phyloP scores from a whole-genome alignment of 2,113 vertebrate species.

The Poecile atricapillus region DNA sequence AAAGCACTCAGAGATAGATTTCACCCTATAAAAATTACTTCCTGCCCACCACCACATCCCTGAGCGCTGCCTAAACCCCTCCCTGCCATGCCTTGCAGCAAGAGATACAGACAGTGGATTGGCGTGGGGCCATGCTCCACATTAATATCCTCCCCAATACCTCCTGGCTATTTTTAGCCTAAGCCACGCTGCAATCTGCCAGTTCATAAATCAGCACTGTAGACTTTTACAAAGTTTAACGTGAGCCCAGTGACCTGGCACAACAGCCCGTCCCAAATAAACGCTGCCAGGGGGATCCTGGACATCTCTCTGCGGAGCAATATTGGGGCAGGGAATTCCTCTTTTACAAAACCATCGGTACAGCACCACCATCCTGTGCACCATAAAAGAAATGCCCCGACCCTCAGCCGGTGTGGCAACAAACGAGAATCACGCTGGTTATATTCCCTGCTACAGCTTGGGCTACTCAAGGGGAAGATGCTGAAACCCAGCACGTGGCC shows the following conservation, averaged over 20 bases:
- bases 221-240: background rate
- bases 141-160: background rate
- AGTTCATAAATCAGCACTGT: slow-evolving; percentile 39
- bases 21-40: background rate
- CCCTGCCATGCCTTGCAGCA: background rate
- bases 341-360: background rate
- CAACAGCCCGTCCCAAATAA: background rate
- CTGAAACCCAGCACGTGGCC: background rate
- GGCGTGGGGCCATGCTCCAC: background rate
- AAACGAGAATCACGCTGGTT: background rate
- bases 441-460: background rate
- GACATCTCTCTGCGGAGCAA: background rate
- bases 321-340: rapidly evolving
- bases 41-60: background rate
- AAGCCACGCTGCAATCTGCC: slow-evolving; percentile 13
- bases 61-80: background rate
- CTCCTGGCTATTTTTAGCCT: slow-evolving; percentile 48
- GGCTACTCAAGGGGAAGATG: background rate
- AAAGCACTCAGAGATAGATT: background rate
- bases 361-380: background rate
- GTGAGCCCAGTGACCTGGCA: background rate
- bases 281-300: background rate
- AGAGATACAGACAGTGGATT: background rate
- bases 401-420: background rate
- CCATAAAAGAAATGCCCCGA: rapidly evolving